Percentiles rank a stretch among this genome's conserved stretches.
phyloP scores from a whole-genome alignment of 2,888 invertebrate species.

The Selenia dentaria region DNA sequence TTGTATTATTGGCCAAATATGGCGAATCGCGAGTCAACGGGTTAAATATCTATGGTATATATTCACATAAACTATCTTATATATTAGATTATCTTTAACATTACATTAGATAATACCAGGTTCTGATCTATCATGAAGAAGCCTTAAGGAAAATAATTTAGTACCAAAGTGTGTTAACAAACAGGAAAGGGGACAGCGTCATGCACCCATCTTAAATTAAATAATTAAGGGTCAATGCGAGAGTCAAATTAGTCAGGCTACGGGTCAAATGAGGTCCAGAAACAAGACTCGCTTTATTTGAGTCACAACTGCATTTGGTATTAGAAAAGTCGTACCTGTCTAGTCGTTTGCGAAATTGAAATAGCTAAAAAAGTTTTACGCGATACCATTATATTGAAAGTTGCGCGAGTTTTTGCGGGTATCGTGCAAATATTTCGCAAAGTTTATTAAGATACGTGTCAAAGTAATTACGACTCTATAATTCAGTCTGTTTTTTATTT shows the following conservation, averaged over 20 bases:
- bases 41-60: too few species aligned
- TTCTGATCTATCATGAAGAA: too few species aligned
- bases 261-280: conserved; percentile 51
- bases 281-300: conserved; percentile 21
- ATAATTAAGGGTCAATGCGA: conserved; percentile 60
- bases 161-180: too few species aligned
- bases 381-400: neutral
- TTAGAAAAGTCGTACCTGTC: conserved; percentile 29
- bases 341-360: neutral
- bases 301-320: conserved; percentile 39
- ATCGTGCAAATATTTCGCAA: neutral
- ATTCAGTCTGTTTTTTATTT: too few species aligned
- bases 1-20: too few species aligned
- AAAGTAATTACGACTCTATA: too few species aligned
- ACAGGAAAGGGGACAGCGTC: conserved; percentile 25
- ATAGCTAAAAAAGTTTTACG: neutral
- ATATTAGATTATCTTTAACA: too few species aligned
- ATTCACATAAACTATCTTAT: too few species aligned
- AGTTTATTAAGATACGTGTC: neutral
- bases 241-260: conserved; percentile 61
- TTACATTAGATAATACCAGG: too few species aligned
- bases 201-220: conserved; percentile 23
- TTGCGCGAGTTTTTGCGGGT: neutral
- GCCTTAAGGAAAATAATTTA: too few species aligned
- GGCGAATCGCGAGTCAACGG: too few species aligned